Evolutionary conservation across 2,888 invertebrate genomes (phyloP), one percentile per base, ranked within the genome.

Genomic region (Erpobdella octoculata): DNA sequence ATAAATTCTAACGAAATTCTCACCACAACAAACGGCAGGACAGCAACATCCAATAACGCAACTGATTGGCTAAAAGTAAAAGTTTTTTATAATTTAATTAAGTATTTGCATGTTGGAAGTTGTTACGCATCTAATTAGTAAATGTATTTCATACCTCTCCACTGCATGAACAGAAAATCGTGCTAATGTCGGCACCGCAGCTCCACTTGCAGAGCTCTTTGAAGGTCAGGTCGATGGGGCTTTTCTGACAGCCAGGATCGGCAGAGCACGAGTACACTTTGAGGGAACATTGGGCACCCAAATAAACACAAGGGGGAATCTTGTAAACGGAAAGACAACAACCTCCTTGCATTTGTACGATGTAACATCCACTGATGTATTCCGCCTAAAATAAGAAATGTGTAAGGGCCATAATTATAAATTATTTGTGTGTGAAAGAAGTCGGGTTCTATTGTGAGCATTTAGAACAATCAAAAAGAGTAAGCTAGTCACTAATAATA

Each of bases 1-100:
- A n/a, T n/a, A n/a, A n/a, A n/a, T n/a, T 8, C 62, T 35, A 3
- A 58, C 48, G 37, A 15, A 53, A 25, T 36, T 33, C 69, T 48
- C 28, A 69, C 69, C 69, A 36, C 69, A 69, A 46, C 69, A 69
- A 58, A 58, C 58, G 48, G 69, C 69, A 35, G 69, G 69, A 69
- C 69, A 69, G 18, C 69, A 69, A n/a, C 69, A 69, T 8, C 69
- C 69, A 58, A 69, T 69, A 25, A 69, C 69, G 48, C 69, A 69
- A 48, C 69, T 69, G 31, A 69, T 69, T 4, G 69, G 69, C 69
- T 69, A 58, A 3, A 36, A 53, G 25, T 18, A 67, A 37, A 41
- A 46, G n/a, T n/a, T n/a, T n/a, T n/a, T n/a, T n/a, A n/a, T n/a
- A n/a, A n/a, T n/a, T n/a, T n/a, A 69, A 25, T 4, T 12, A 37